These are phyloP conservation scores for Panzeria rudis DNA, from an alignment of 2,888 invertebrate genomes.

Conservation along the genomic window DNA sequence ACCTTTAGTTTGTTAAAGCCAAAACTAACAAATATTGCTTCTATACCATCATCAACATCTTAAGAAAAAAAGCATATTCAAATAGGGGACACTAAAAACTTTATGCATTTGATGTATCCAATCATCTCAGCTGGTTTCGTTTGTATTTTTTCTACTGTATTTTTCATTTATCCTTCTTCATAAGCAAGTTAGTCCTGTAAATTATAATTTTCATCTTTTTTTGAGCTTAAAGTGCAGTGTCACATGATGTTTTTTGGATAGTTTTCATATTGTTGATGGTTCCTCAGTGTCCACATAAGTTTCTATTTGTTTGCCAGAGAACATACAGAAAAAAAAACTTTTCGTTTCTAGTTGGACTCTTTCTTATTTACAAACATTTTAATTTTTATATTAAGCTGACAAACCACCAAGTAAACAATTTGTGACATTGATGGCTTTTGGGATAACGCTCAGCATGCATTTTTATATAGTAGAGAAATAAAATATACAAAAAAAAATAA, in stretches of 20 bases:
- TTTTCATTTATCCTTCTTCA: slow-evolving; percentile 47
- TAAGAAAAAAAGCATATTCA: not conserved
- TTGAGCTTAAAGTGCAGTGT: slow-evolving; percentile 57
- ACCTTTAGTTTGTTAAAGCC: not conserved
- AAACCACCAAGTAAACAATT: slow-evolving; percentile 64
- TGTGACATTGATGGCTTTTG: slow-evolving; percentile 69
- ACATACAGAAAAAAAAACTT: slow-evolving; percentile 23
- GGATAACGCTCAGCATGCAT: slow-evolving; percentile 53
- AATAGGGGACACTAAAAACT: not conserved
- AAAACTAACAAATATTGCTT: not conserved
- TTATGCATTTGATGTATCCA: slow-evolving; percentile 11
- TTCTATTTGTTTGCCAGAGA: slow-evolving; percentile 67
- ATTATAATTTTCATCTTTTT: slow-evolving; percentile 31
- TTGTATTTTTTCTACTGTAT: slow-evolving; percentile 23
- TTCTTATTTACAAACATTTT: slow-evolving; percentile 14
- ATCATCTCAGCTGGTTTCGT: slow-evolving; percentile 45
- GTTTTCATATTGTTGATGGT: slow-evolving; percentile 70
- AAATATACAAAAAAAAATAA: slow-evolving; percentile 11
- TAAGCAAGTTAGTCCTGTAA: slow-evolving; percentile 54
- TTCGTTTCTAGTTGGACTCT: slow-evolving; percentile 17
- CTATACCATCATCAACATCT: not conserved
- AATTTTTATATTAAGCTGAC: slow-evolving; percentile 43
- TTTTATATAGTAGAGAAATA: slow-evolving; percentile 12
- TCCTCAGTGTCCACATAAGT: slow-evolving; percentile 73
- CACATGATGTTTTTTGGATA: slow-evolving; percentile 58